Base-by-base conservation (phyloP, 2,888 invertebrate species). In the Aplocera efformata region DNA sequence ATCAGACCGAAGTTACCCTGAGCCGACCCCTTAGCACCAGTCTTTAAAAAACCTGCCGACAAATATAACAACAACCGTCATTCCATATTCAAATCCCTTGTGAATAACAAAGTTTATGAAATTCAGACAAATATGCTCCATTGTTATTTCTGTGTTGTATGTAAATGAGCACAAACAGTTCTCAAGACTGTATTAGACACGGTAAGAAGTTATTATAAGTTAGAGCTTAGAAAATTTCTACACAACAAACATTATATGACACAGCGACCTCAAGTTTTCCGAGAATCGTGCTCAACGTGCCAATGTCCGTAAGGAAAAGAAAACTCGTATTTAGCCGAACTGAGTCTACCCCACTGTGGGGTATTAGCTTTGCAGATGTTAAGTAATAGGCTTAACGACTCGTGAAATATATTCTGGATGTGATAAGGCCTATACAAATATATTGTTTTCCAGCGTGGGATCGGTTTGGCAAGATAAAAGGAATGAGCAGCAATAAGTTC, bases 1-100 rank as follows among this genome's bases (percentile, higher is more conserved):
- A 96, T 95, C 62, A 96, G 90, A 42, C 96, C 96, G 73, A 96
- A 96, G 88, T 96, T 96, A 70, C 96, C 96, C 84, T 96, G 96
- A 53, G 95, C 94, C 71, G 94, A 95, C 63, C 94, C 94, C 80
- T 94, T 94, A 71, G 95, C 92, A 67, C 96, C 96, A 60, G 96
- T 96, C 89, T 96, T 96, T 73, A 96, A 90, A 86, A 96, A 96
- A 71, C 96, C 95, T 95, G 83, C n/a, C 73, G 72, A 59, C 63
- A 72, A 65, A 55, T 31, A 23, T 23, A 11, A 1, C 3, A 28
- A 28, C 11, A 10, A n/a, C 1, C 10, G 4, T 22, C 38, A n/a
- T 29, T 17, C 26, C 8, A 21, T 7, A 21, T 24, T 23, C 11
- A 32, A 38, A 31, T 34, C 24, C 26, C 24, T 9, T 8, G 11